Conservation (phyloP, 2,797 vertebrate species). For the Molothrus aeneus region DNA sequence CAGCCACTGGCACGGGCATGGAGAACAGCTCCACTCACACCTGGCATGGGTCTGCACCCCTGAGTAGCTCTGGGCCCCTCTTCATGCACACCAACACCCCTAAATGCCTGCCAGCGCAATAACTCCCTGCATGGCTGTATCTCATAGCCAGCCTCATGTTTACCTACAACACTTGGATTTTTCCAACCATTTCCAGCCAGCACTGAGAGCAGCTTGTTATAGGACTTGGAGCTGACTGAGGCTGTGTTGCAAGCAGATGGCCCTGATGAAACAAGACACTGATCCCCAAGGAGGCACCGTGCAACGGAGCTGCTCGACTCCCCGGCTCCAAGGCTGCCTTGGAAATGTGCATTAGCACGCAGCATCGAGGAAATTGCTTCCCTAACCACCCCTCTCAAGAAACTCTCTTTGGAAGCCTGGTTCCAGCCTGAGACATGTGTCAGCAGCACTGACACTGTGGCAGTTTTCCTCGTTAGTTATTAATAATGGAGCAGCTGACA, state of each 20-base stretch:
- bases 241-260: conserved; percentile 43
- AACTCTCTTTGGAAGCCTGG: background rate
- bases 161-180: background rate
- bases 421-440: background rate
- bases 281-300: conserved; percentile 25
- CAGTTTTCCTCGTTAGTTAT: background rate
- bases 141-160: background rate
- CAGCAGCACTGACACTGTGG: background rate
- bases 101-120: background rate
- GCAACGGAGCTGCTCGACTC: background rate
- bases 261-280: conserved; percentile 36
- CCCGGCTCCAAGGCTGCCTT: background rate
- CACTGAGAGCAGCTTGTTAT: conserved; percentile 22
- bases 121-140: background rate
- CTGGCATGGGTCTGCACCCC: background rate
- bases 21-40: background rate
- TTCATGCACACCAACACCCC: background rate
- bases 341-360: background rate
- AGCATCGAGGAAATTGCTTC: conserved; percentile 1
- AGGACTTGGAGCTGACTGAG: conserved; percentile 10
- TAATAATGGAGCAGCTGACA: background rate
- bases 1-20: accelerated
- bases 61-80: background rate
- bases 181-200: conserved; percentile 17
- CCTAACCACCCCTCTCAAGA: background rate